These are phyloP conservation scores for Trissoscelio sp. DNA, from an alignment of 2,888 invertebrate species.

Conservation along the genomic window DNA sequence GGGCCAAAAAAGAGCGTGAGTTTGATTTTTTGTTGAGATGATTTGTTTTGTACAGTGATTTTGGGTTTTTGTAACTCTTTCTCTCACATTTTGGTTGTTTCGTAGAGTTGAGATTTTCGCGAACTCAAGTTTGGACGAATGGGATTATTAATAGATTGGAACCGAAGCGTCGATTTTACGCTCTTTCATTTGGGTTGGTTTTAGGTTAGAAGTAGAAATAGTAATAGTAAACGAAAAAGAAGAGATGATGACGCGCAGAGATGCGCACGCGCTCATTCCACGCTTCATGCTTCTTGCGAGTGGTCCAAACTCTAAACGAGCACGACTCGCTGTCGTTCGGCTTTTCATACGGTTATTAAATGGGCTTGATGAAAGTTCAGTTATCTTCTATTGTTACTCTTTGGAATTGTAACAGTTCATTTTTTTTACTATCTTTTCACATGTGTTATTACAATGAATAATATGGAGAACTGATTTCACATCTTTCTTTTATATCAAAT, in stretches of 20 bases:
- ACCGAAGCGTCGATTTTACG: conserved; percentile 37
- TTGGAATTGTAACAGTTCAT: too few species aligned
- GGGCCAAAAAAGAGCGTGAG: too few species aligned
- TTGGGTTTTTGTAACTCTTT: too few species aligned
- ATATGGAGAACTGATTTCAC: background rate
- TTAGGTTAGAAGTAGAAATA: conserved; percentile 61
- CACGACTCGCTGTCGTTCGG: conserved; percentile 9
- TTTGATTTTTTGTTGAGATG: too few species aligned
- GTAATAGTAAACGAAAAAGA: conserved; percentile 51
- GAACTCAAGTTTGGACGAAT: conserved; percentile 25
- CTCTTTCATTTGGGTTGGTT: conserved; percentile 28
- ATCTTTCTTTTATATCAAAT: background rate
- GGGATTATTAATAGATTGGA: conserved; percentile 58
- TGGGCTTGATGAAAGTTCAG: background rate
- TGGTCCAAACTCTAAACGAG: background rate
- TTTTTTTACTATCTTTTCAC: too few species aligned
- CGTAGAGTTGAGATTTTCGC: too few species aligned
- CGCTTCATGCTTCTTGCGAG: conserved; percentile 22
- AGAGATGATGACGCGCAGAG: conserved; percentile 11
- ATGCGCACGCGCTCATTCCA: conserved; percentile 52
- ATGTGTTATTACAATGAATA: background rate
- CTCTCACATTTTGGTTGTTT: too few species aligned
- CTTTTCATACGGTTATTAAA: conserved; percentile 14
- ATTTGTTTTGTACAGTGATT: too few species aligned
- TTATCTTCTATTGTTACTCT: too few species aligned